Evolutionary conservation across 2,113 vertebrate species (phyloP).

Genomic region (Xiphophorus couchianus): DNA sequence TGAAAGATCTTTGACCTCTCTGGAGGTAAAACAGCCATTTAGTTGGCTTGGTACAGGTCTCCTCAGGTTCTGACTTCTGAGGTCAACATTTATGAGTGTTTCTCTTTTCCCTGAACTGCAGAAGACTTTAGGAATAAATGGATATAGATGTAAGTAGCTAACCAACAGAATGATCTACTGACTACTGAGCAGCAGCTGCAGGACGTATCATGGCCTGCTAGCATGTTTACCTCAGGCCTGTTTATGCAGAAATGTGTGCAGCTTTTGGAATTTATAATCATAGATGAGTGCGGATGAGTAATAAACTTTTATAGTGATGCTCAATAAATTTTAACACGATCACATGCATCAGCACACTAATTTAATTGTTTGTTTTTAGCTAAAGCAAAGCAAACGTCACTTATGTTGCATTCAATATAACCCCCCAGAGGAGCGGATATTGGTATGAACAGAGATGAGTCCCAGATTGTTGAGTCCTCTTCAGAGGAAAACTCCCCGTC

Average conservation of each 20-base stretch:
- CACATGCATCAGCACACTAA: constrained; percentile 23
- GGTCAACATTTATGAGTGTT: neutral
- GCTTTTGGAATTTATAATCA: constrained; percentile 20
- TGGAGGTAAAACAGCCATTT: neutral
- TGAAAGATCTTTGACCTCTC: neutral
- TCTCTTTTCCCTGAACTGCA: neutral
- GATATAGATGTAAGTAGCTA: neutral
- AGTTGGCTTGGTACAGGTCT: constrained; percentile 5
- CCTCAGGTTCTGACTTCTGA: neutral
- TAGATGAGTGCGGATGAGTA: neutral
- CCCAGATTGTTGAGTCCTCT: neutral
- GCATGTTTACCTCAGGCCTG: constrained; percentile 43
- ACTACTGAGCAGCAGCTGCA: constrained; percentile 38
- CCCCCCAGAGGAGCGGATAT: constrained; percentile 19
- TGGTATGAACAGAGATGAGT: constrained; percentile 29
- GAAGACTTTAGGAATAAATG: neutral
- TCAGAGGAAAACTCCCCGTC: neutral
- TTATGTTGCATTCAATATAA: constrained; percentile 23
- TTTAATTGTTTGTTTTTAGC: neutral
- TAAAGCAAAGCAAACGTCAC: constrained; percentile 1
- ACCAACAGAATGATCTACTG: neutral
- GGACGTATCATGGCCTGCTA: constrained; percentile 29
- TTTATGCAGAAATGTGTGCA: constrained; percentile 16
- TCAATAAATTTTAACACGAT: constrained; percentile 19
- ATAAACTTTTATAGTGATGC: neutral